Evolutionary conservation across 2,797 vertebrate genomes (phyloP).

Genomic region (Thalassophryne amazonica): DNA sequence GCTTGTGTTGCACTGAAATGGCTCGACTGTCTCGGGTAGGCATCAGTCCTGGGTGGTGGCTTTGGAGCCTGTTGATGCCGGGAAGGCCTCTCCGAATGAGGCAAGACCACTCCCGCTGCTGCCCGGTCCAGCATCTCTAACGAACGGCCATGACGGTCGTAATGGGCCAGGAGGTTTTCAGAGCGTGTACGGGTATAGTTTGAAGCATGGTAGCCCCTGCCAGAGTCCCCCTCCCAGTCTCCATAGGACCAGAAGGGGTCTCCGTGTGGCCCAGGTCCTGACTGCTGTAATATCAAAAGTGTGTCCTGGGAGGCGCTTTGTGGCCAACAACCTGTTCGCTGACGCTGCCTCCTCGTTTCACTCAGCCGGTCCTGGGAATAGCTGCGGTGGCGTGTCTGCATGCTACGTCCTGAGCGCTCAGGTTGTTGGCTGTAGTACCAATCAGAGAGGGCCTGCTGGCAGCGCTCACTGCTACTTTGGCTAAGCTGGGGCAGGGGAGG

Average conservation of each 20-base stretch:
- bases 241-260: conserved; percentile 68
- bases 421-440: conserved; percentile 90
- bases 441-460: conserved; percentile 89
- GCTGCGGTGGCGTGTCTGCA: conserved; percentile 86
- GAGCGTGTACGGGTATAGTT: conserved; percentile 81
- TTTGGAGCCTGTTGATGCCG: conserved; percentile 71
- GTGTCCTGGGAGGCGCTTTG: conserved; percentile 95
- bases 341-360: conserved; percentile 65
- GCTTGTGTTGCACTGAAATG: conserved; percentile 41
- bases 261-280: conserved; percentile 67
- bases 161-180: conserved; percentile 82
- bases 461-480: conserved; percentile 75
- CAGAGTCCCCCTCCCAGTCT: conserved; percentile 59
- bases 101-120: conserved; percentile 67
- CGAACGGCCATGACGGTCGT: conserved; percentile 79
- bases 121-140: conserved; percentile 85
- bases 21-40: conserved; percentile 54
- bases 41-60: conserved; percentile 65
- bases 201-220: conserved; percentile 27
- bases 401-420: conserved; percentile 71
- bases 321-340: conserved; percentile 79
- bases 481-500: conserved; percentile 36
- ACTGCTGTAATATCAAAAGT: conserved; percentile 83
- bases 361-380: conserved; percentile 91
- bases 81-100: conserved; percentile 71